These are phyloP conservation scores for Agrilus mali DNA, from an alignment of 2,888 invertebrate species.

Conservation along the genomic window DNA sequence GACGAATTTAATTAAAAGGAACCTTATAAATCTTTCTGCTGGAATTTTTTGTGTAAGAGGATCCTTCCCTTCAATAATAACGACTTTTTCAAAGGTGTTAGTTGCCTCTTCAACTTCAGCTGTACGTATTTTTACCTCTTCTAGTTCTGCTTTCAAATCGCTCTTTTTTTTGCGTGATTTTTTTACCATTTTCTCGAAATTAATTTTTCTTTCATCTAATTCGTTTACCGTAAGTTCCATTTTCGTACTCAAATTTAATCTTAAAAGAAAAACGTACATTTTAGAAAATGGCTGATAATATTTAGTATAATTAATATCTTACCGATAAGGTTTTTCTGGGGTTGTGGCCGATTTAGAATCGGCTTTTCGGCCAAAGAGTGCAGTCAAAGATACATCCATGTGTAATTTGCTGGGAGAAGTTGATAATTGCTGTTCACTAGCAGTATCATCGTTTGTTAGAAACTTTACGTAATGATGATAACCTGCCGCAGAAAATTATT, in stretches of 20 bases:
- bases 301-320: too few relatives aligned
- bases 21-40: conserved; percentile 42
- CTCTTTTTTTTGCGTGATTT: conserved; percentile 32
- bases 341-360: too few relatives aligned
- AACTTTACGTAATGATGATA: too few relatives aligned
- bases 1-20: neutral
- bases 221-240: conserved; percentile 39
- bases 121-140: conserved; percentile 42
- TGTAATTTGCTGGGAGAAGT: too few relatives aligned
- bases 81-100: conserved; percentile 38
- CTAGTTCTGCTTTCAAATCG: conserved; percentile 38
- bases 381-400: too few relatives aligned
- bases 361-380: too few relatives aligned
- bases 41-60: conserved; percentile 47
- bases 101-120: conserved; percentile 38
- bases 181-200: conserved; percentile 26
- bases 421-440: too few relatives aligned
- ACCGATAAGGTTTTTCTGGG: too few relatives aligned
- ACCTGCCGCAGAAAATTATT: too few relatives aligned
- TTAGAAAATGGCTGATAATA: too few relatives aligned
- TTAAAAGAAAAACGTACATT: conserved; percentile 12
- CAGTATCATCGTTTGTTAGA: too few relatives aligned
- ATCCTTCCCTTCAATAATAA: conserved; percentile 42
- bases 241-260: conserved; percentile 40
- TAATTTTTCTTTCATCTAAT: conserved; percentile 35